Conservation (phyloP, 2,113 vertebrate genomes). For the Ameiurus melas region DNA sequence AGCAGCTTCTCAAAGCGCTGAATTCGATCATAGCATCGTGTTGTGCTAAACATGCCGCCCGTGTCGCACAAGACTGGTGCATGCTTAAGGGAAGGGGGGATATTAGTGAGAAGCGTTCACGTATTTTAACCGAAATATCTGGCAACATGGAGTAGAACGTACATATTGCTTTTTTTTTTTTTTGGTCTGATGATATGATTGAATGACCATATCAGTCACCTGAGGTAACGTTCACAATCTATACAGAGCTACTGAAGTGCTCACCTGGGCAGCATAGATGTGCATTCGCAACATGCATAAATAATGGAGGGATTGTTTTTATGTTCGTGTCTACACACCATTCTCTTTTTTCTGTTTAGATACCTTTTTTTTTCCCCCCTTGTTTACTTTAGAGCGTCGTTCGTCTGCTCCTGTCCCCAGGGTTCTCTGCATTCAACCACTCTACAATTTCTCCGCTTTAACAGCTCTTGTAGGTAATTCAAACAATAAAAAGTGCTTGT, state of each 20-base stretch:
- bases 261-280: background rate
- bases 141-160: background rate
- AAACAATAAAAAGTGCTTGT: background rate
- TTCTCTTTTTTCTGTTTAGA: background rate
- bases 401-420: background rate
- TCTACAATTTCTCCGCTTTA: background rate
- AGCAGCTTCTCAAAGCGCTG: too few relatives aligned
- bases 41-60: too few relatives aligned
- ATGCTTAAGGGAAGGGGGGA: background rate
- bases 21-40: too few relatives aligned
- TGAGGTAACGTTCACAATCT: background rate
- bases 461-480: conserved; percentile 1
- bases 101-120: too few relatives aligned
- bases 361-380: background rate
- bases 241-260: background rate
- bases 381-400: background rate
- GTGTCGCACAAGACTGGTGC: too few relatives aligned
- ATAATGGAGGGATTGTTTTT: background rate
- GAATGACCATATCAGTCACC: background rate
- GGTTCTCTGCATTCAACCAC: background rate
- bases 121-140: background rate
- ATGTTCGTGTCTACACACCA: background rate
- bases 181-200: background rate
- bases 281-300: background rate
- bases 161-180: background rate